These are phyloP conservation scores for Lagopus muta DNA, from an alignment of 2,113 vertebrate species.

Conservation along the genomic window DNA sequence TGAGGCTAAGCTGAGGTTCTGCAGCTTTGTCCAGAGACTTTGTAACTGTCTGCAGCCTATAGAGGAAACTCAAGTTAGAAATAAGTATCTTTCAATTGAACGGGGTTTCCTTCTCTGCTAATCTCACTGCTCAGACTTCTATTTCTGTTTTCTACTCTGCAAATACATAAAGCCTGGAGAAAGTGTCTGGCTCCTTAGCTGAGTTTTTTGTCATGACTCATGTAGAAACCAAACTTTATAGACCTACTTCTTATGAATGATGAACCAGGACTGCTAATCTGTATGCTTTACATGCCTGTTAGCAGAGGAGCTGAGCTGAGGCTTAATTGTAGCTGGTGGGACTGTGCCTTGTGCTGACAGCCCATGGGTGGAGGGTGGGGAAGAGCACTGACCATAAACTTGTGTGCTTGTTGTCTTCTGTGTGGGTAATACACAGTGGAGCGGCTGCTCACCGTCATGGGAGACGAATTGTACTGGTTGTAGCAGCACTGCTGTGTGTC, in stretches of 20 bases:
- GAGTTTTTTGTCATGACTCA: not conserved
- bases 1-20: not conserved
- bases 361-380: not conserved
- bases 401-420: rapidly evolving
- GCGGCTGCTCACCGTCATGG: not conserved
- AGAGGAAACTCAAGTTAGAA: not conserved
- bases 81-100: not conserved
- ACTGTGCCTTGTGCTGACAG: not conserved
- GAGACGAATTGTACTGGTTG: rapidly evolving
- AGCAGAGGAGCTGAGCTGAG: rapidly evolving
- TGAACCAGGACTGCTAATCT: not conserved
- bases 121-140: not conserved
- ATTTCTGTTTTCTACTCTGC: not conserved
- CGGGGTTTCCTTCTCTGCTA: not conserved
- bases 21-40: not conserved
- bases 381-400: rapidly evolving
- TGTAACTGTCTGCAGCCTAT: not conserved
- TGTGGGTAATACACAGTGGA: not conserved
- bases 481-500: not conserved
- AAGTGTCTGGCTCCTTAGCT: not conserved
- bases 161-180: not conserved
- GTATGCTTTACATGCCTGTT: not conserved
- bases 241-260: not conserved
- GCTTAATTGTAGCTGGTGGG: not conserved
- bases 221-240: not conserved